Evolutionary conservation across 2,797 vertebrate species (phyloP).

Genomic region (Sylvia borin): DNA sequence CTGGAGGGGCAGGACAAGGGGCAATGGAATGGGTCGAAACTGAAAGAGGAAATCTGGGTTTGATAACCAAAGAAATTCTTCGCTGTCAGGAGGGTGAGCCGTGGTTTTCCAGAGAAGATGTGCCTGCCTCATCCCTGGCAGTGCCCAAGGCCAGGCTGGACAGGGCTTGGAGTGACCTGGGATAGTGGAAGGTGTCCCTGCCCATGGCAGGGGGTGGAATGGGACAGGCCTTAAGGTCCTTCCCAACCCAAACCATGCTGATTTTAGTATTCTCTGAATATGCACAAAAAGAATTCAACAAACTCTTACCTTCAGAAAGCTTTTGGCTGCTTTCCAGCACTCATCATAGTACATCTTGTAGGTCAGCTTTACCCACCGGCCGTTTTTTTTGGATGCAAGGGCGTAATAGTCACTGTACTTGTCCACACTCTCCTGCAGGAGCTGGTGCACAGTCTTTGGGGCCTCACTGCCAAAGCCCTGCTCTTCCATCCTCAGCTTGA

Average conservation of each 20-base stretch:
- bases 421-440: slow-evolving; percentile 75
- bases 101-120: background rate
- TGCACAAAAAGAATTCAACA: background rate
- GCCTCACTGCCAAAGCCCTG: slow-evolving; percentile 78
- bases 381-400: slow-evolving; percentile 83
- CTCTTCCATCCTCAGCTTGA: slow-evolving; percentile 82
- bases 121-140: background rate
- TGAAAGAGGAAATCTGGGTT: background rate
- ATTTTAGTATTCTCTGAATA: background rate
- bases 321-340: slow-evolving; percentile 86
- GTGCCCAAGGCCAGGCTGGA: background rate
- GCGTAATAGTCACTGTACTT: slow-evolving; percentile 78
- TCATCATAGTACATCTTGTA: slow-evolving; percentile 86
- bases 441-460: slow-evolving; percentile 82
- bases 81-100: accelerated
- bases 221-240: accelerated
- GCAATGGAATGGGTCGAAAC: background rate
- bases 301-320: slow-evolving; percentile 87
- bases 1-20: background rate
- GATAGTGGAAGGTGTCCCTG: background rate
- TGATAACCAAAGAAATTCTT: background rate
- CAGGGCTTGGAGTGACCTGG: background rate
- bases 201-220: background rate
- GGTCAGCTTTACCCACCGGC: slow-evolving; percentile 77
- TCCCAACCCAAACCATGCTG: background rate